Percentiles rank a stretch among this genome's conserved stretches.
Evolutionary conservation across 2,888 invertebrate genomes (phyloP).

Genomic region (Mamestra brassicae): DNA sequence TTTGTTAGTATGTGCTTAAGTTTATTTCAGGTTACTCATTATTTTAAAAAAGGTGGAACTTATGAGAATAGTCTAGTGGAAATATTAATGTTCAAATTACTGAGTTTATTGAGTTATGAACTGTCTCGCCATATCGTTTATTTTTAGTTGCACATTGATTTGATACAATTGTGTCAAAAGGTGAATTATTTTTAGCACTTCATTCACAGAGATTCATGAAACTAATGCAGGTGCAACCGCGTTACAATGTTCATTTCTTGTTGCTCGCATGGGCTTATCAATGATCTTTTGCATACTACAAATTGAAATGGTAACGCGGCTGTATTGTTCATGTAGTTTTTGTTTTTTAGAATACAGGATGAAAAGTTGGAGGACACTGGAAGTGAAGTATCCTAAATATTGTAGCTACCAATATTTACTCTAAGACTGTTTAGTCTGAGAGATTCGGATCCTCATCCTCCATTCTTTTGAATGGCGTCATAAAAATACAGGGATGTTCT

Average conservation of each 20-base stretch:
- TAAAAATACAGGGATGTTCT: neutral
- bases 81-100: neutral
- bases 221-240: neutral
- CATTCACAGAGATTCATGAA: neutral
- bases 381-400: neutral
- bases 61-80: neutral
- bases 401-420: neutral
- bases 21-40: neutral
- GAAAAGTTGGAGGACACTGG: neutral
- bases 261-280: too few species aligned
- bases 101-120: neutral
- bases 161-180: neutral
- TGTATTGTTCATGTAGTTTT: neutral
- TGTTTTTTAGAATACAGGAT: neutral
- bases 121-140: neutral
- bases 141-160: neutral
- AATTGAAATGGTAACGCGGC: neutral
- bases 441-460: too few species aligned
- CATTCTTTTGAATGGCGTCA: too few species aligned
- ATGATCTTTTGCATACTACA: too few species aligned
- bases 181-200: constrained; percentile 1
- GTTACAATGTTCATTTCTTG: neutral
- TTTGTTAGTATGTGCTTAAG: constrained; percentile 3
- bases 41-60: neutral
- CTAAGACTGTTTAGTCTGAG: neutral